Evolutionary conservation across 2,797 vertebrate species (phyloP).

Genomic region (Hemibagrus guttatus): DNA sequence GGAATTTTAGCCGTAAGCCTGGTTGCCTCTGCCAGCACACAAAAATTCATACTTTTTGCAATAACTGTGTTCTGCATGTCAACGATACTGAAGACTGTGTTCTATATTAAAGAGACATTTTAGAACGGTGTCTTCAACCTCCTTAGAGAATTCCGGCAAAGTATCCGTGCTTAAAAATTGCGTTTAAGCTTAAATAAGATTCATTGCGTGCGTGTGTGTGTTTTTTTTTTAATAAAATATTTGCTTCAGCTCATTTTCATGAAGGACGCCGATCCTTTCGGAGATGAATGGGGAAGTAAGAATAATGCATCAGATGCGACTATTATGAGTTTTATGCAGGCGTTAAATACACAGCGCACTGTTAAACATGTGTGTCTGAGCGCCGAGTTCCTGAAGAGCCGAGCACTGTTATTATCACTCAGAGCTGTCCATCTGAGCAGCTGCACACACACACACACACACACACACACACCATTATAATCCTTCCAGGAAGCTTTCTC

Average conservation of each 20-base stretch:
- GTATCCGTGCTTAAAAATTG: background rate
- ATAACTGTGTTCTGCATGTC: background rate
- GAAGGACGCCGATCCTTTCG: background rate
- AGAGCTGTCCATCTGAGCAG: constrained; percentile 31
- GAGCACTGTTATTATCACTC: constrained; percentile 48
- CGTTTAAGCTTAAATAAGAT: background rate
- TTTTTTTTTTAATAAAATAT: no score
- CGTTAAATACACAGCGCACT: background rate
- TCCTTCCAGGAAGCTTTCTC: constrained; percentile 20
- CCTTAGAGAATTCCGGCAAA: background rate
- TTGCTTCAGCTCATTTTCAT: background rate
- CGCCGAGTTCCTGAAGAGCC: constrained; percentile 15
- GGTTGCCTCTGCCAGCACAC: background rate
- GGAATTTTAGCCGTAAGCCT: no score
- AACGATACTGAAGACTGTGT: background rate
- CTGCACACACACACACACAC: constrained; percentile 25
- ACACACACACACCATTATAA: constrained; percentile 28
- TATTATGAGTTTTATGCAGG: constrained; percentile 10
- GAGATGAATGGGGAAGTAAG: background rate
- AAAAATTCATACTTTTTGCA: background rate
- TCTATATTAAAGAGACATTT: background rate
- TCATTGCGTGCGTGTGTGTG: background rate
- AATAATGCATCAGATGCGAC: background rate
- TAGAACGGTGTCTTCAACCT: background rate
- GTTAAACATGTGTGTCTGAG: constrained; percentile 30